Conservation (phyloP, 1,140 invertebrate genomes). For the Drosophila prosaltans region DNA sequence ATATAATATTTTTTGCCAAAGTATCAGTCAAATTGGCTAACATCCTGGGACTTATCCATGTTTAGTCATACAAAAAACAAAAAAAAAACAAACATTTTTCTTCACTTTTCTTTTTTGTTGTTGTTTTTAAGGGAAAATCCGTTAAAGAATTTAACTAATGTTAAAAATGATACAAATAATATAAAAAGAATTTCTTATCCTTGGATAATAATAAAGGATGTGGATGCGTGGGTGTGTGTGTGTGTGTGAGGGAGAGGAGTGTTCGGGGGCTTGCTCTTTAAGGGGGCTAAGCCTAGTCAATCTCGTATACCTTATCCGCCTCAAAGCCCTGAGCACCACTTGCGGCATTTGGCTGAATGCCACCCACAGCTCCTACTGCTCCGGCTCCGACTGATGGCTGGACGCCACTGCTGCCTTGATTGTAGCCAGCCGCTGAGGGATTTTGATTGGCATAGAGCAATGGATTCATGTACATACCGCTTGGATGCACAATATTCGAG, state of each 20-base stretch:
- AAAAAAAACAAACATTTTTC: background rate
- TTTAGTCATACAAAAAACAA: background rate
- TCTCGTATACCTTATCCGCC: conserved; percentile 78
- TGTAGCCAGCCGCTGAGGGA: conserved; percentile 73
- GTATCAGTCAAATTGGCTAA: background rate
- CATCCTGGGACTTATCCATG: background rate
- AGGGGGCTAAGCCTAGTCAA: conserved; percentile 58
- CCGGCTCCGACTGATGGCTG: conserved; percentile 70
- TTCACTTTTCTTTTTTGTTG: background rate
- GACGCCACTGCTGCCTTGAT: conserved; percentile 44
- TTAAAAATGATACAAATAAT: conserved; percentile 3
- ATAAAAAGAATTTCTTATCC: conserved; percentile 26
- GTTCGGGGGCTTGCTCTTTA: no score
- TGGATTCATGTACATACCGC: conserved; percentile 82
- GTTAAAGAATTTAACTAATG: background rate
- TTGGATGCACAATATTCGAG: conserved; percentile 70
- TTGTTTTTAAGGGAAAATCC: background rate
- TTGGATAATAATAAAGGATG: conserved; percentile 4
- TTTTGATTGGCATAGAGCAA: conserved; percentile 79
- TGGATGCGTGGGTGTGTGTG: background rate
- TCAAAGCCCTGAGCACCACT: conserved; percentile 61
- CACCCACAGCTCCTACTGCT: conserved; percentile 10
- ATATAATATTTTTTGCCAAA: background rate
- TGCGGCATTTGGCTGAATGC: conserved; percentile 16
- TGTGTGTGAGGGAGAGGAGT: background rate